phyloP scores from a whole-genome alignment of 2,797 vertebrate species.

The Helicolenus hilgendorfi region DNA sequence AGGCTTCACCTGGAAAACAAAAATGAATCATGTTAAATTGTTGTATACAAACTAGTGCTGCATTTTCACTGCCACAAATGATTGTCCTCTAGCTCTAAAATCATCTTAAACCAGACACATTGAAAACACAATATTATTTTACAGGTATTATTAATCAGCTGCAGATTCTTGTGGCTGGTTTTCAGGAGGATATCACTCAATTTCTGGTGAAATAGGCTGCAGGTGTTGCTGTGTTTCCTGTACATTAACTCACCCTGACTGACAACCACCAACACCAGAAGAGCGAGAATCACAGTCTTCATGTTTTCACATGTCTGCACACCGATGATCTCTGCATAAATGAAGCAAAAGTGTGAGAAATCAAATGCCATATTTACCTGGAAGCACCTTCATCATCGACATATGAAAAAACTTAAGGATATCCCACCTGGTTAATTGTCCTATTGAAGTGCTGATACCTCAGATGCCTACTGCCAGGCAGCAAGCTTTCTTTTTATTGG shows the following conservation, averaged over 20 bases:
- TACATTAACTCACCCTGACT: conserved; percentile 50
- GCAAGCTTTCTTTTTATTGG: not conserved
- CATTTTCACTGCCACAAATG: not conserved
- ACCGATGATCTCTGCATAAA: not conserved
- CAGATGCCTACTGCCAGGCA: not conserved
- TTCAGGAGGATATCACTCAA: not conserved
- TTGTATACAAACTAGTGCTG: not conserved
- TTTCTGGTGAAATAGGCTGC: not conserved
- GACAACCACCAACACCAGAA: conserved; percentile 42
- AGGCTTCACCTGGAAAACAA: conserved; percentile 19
- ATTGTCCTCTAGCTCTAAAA: not conserved
- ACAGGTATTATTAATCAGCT: not conserved
- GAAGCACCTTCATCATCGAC: too few relatives aligned
- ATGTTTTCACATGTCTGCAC: conserved; percentile 20
- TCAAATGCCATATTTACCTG: not conserved
- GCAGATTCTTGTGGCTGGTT: not conserved
- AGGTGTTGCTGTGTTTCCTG: not conserved
- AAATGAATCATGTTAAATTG: not conserved
- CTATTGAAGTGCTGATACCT: not conserved
- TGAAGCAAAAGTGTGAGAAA: not conserved
- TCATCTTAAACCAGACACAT: not conserved
- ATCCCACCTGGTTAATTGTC: not conserved
- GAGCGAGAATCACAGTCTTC: conserved; percentile 48
- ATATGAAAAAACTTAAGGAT: accelerated
- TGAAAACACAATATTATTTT: not conserved